Conservation (phyloP, 2,888 invertebrate genomes). For the Prostheceraeus crozeri region DNA sequence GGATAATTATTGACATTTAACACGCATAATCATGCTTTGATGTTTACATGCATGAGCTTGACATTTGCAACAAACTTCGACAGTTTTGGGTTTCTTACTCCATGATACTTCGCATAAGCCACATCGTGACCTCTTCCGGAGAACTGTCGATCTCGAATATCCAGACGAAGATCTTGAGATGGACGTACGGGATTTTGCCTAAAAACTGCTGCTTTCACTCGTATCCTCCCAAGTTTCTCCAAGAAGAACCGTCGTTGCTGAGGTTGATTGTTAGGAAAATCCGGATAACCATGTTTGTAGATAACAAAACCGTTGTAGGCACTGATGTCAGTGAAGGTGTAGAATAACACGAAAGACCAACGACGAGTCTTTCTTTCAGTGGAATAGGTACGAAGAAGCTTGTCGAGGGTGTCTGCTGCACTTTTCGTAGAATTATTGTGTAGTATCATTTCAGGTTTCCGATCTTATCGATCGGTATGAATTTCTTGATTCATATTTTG, state of each 20-base stretch:
- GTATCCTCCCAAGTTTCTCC: constrained; percentile 19
- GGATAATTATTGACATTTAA: no score
- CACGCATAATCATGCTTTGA: no score
- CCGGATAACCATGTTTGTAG: constrained; percentile 1
- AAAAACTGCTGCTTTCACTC: background rate
- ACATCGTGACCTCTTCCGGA: constrained; percentile 10
- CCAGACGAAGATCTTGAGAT: constrained; percentile 13
- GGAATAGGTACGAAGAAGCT: constrained; percentile 22
- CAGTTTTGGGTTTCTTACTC: constrained; percentile 21
- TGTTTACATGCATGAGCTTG: background rate
- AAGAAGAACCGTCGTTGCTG: constrained; percentile 18
- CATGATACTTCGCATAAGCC: constrained; percentile 1
- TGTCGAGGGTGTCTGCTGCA: constrained; percentile 24
- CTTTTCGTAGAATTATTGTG: constrained; percentile 4
- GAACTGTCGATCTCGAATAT: background rate
- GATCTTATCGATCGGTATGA: constrained; percentile 17
- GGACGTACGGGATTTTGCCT: no score
- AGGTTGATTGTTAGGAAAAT: constrained; percentile 17
- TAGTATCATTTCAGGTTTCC: constrained; percentile 10
- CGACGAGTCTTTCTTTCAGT: constrained; percentile 7
- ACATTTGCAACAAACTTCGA: constrained; percentile 17
- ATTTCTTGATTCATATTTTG: constrained; percentile 23
- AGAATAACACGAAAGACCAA: constrained; percentile 12
- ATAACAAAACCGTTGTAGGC: constrained; percentile 22
- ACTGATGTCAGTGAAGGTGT: background rate